Base-by-base conservation (phyloP, 2,113 vertebrate species). In the Australoheros scitulus region DNA sequence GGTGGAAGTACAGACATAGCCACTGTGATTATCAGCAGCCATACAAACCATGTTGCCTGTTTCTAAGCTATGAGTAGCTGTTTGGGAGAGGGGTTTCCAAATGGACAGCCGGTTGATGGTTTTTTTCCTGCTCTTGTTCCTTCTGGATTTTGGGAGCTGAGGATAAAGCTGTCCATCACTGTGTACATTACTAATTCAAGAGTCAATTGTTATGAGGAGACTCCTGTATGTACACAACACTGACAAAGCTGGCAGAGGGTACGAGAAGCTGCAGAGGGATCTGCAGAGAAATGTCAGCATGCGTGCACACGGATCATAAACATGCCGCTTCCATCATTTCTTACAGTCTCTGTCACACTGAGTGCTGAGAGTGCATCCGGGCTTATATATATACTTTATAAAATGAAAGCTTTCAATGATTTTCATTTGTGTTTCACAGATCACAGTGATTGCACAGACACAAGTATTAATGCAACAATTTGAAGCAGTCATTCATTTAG, bases 111-210 rank as follows among this genome's bases (percentile, higher is more conserved):
- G 68, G 68, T 32, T 72, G 47, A 72, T 55, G 65, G 47, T 2
- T 36, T 36, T 36, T 72, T 72, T 18, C n/a, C 47, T 5, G 26
- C 17, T 1, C 26, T 13, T 72, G 52, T 72, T 13, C 68, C 26
- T 55, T 72, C 26, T 55, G 47, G 68, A 55, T 55, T 72, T 65
- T 10, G 29, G 68, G 11, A 32, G 68, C 47, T 5, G 47, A 72
- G 68, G 68, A n/a, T 55, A 11, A 72, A 72, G 26, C 68, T 0
- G 6, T 34, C 68, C 68, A 72, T 55, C 52, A 72, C 20, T 55
- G 68, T 26, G 75, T 55, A 83, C 61, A 87, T 88, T 80, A 76
- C 72, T 81, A 81, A 90, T 88, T 85, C 84, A 85, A 52, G 10
- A 85, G 60, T 84, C 68, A 26, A 57, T 50, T 36, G 61, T 77